A percentile compares a stretch with the other conserved stretches of the same genome.
Conservation (phyloP, 2,113 vertebrate species). For the Oostethus manadensis region DNA sequence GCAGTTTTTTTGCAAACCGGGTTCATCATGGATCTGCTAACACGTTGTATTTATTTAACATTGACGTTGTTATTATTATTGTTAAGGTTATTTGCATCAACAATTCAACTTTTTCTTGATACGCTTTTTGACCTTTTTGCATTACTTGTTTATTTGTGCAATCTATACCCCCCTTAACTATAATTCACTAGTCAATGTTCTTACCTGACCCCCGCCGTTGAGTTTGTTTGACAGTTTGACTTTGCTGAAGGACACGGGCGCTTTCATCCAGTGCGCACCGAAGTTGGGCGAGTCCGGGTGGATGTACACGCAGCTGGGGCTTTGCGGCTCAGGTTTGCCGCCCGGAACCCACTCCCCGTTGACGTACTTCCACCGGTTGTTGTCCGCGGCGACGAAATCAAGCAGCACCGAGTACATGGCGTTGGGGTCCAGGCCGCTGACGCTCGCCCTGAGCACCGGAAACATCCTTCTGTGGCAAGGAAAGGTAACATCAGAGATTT, state of each 20-base stretch:
- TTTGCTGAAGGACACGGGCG: conserved; percentile 79
- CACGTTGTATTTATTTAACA: too few relatives aligned
- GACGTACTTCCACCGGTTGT: conserved; percentile 80
- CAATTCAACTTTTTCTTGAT: too few relatives aligned
- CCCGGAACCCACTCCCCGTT: conserved; percentile 80
- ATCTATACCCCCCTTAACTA: not conserved
- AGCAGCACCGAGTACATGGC: conserved; percentile 79
- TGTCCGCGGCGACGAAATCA: conserved; percentile 78
- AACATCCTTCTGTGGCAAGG: conserved; percentile 72
- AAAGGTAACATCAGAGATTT: not conserved
- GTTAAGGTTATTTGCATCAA: too few relatives aligned
- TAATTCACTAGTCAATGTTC: not conserved
- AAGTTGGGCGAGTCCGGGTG: conserved; percentile 81
- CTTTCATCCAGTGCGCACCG: conserved; percentile 80
- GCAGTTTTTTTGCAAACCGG: too few relatives aligned
- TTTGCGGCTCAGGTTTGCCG: conserved; percentile 77
- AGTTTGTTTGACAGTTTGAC: conserved; percentile 80
- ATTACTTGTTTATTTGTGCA: too few relatives aligned
- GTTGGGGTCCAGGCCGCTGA: conserved; percentile 74
- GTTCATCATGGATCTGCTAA: too few relatives aligned
- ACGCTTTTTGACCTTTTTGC: too few relatives aligned
- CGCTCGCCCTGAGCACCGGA: conserved; percentile 71
- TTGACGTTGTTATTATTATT: too few relatives aligned
- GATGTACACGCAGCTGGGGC: conserved; percentile 80
- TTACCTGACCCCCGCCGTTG: conserved; percentile 78